Evolutionary conservation across 2,888 invertebrate genomes (phyloP).

Genomic region (Limnephilus rhombicus): DNA sequence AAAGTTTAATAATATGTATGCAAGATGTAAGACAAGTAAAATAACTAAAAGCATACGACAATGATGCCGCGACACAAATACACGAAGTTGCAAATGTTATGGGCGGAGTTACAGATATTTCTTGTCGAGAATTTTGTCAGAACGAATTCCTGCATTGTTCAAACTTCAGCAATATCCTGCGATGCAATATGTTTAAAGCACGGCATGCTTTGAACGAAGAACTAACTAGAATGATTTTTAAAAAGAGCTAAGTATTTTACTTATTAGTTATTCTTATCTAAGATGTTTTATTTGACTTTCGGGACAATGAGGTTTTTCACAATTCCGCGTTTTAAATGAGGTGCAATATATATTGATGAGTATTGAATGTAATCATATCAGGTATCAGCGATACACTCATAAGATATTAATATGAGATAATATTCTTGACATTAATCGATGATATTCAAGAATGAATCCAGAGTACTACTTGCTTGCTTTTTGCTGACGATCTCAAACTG

Average conservation of each 20-base stretch:
- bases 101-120: slow-evolving; percentile 24
- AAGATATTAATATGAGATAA: too few species aligned
- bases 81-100: neutral
- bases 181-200: slow-evolving; percentile 32
- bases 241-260: neutral
- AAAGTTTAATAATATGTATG: slow-evolving; percentile 16
- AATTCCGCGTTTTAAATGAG: too few species aligned
- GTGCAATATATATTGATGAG: too few species aligned
- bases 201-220: neutral
- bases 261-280: too few species aligned
- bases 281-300: too few species aligned
- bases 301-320: too few species aligned
- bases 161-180: slow-evolving; percentile 39
- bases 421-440: too few species aligned
- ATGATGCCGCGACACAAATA: neutral
- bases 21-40: slow-evolving; percentile 31
- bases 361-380: too few species aligned
- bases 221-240: neutral
- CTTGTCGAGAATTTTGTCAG: slow-evolving; percentile 9
- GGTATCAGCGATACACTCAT: too few species aligned
- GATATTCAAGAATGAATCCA: too few species aligned
- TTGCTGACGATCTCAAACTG: too few species aligned
- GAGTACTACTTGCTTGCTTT: too few species aligned
- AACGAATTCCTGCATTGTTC: slow-evolving; percentile 30
- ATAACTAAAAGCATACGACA: slow-evolving; percentile 22